Evolutionary conservation across 2,797 vertebrate species (phyloP).

Genomic region (Anguilla marmorata): DNA sequence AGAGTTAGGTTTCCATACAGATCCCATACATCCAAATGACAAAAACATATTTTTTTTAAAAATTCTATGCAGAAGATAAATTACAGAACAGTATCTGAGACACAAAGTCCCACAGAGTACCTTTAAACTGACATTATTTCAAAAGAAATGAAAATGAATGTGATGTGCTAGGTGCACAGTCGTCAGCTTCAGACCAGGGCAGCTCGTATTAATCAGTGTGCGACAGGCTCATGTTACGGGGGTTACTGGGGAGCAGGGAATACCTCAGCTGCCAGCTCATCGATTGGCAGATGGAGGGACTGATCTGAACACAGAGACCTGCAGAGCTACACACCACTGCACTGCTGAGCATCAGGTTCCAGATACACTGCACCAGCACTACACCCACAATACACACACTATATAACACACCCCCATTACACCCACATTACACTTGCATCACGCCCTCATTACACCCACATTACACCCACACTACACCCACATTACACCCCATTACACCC

Average conservation of each 20-base stretch:
- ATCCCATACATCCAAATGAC: background rate
- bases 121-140: background rate
- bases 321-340: background rate
- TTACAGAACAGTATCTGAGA: background rate
- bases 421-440: slow-evolving; percentile 2
- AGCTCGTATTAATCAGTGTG: background rate
- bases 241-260: background rate
- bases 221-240: background rate
- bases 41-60: background rate
- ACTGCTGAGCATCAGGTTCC: slow-evolving; percentile 43
- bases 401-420: too few species aligned
- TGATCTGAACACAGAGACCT: slow-evolving; percentile 38
- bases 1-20: background rate
- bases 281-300: slow-evolving; percentile 26
- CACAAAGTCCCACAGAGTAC: background rate
- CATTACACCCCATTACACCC: background rate
- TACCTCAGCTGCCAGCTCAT: background rate
- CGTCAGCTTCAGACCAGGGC: background rate
- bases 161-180: background rate
- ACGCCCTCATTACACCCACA: background rate
- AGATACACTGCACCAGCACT: slow-evolving; percentile 21
- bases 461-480: background rate
- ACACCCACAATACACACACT: background rate
- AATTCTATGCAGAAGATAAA: background rate
- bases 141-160: background rate